These are phyloP conservation scores for Dendrolimus pini DNA, from an alignment of 2,888 invertebrate genomes.

Conservation along the genomic window DNA sequence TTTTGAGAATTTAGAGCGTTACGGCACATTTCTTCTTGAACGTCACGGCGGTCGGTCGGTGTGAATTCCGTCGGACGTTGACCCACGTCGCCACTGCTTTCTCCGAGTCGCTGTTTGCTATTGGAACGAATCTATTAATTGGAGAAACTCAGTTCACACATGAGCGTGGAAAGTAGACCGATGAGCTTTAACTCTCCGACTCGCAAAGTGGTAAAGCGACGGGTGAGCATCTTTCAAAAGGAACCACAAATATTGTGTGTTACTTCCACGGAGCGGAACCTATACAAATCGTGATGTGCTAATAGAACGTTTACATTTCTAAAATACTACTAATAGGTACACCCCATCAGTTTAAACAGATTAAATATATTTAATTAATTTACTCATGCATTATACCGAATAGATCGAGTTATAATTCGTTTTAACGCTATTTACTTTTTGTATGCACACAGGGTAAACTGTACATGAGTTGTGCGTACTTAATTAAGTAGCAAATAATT, in stretches of 20 bases:
- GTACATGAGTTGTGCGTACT: too few relatives aligned
- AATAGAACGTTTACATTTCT: neutral
- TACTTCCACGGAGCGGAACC: neutral
- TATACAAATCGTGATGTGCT: neutral
- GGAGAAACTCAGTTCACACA: conserved; percentile 76
- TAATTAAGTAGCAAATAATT: too few relatives aligned
- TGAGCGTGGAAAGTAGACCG: conserved; percentile 70
- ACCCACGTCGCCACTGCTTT: conserved; percentile 67
- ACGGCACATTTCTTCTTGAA: conserved; percentile 69
- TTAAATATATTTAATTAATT: too few relatives aligned
- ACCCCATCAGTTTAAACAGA: neutral
- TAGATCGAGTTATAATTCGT: too few relatives aligned
- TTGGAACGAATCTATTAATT: conserved; percentile 77
- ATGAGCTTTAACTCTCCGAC: conserved; percentile 42
- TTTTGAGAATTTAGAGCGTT: conserved; percentile 69
- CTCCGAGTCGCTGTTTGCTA: conserved; percentile 70
- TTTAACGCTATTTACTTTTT: too few relatives aligned
- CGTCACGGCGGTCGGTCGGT: conserved; percentile 64
- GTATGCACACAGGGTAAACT: too few relatives aligned
- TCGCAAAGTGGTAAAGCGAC: conserved; percentile 19
- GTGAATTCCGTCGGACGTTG: conserved; percentile 69
- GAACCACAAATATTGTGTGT: neutral
- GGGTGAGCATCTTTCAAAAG: conserved; percentile 15
- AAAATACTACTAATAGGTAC: neutral
- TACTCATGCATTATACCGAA: too few relatives aligned